phyloP scores from a whole-genome alignment of 2,797 vertebrate species.

The Anolis apletophallus region DNA sequence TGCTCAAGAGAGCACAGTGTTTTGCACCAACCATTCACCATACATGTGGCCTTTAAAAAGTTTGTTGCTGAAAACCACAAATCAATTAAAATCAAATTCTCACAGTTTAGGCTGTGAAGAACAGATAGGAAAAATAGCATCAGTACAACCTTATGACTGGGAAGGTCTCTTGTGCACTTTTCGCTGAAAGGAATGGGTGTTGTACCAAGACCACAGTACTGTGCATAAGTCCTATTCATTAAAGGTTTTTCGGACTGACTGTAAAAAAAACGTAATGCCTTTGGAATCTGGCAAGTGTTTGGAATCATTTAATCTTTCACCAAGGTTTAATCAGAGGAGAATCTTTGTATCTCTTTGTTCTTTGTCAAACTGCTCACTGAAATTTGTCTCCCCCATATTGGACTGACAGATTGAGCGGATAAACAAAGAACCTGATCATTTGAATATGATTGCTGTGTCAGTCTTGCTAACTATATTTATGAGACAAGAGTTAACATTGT shows the following conservation, averaged over 20 bases:
- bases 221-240: not conserved
- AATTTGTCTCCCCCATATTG: constrained; percentile 71
- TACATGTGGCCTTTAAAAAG: not conserved
- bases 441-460: constrained; percentile 78
- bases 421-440: constrained; percentile 75
- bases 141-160: not conserved
- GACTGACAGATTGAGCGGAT: constrained; percentile 76
- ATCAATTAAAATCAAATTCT: not conserved
- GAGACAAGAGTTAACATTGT: constrained; percentile 79
- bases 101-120: constrained; percentile 2
- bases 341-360: constrained; percentile 77
- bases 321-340: constrained; percentile 77
- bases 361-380: constrained; percentile 73
- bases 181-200: not conserved
- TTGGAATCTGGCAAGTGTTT: constrained; percentile 72
- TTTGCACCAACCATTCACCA: not conserved
- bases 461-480: constrained; percentile 80
- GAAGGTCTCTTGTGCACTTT: no score
- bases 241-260: not conserved
- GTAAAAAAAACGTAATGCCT: not conserved
- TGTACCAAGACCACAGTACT: not conserved
- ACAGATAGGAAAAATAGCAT: not conserved
- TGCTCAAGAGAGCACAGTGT: not conserved
- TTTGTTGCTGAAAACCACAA: constrained; percentile 26
- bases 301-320: constrained; percentile 78